Base-by-base conservation (phyloP, 1,140 invertebrate species). In the Helicoverpa zea region DNA sequence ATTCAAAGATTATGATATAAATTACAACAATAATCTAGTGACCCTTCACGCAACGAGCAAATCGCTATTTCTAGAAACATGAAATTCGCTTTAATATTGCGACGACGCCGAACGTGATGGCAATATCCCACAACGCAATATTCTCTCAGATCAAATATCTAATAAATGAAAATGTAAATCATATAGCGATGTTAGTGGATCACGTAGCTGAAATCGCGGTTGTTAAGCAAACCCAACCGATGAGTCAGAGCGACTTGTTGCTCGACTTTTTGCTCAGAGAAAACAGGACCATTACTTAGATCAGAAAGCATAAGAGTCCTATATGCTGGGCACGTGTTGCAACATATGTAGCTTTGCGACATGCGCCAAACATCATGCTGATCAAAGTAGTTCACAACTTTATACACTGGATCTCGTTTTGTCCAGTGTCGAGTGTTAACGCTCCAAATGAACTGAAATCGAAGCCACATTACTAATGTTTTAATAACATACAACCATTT, bases 211-310 rank as follows among this genome's bases (percentile, higher is more conserved):
- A 79, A 82, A 82, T 49, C 59, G 68, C 51, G 47, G 68, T 63
- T 51, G 54, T 82, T 70, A 68, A 75, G 72, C 68, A 70, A 73
- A 82, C 72, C 59, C 47, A 78, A 18, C 30, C 68, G 61, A 76
- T 82, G 81, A 79, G 43, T 82, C 81, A 82, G 51, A 56, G 12
- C 1, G 52, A 82, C 81, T 79, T 79, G 81, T 82, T 82, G 75
- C 75, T 81, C 54, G 61, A 73, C 18, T 79, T 82, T 79, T 79
- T 79, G 72, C 56, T 76, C 4, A 51, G 77, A 79, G 81, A 82
- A 82, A 79, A 79, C 63, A 82, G 23, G 68, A 66, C 47, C 68
- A 64, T 76, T 75, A 81, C 73, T 58, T 75, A 76, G 72, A 68
- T 81, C 52, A 18, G 52, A 80, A 68, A 64, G 70, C 59, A 74